A percentile compares a stretch with the other conserved stretches of the same genome.
Conservation (phyloP, 2,797 vertebrate genomes). For the Eutrigla gurnardus region DNA sequence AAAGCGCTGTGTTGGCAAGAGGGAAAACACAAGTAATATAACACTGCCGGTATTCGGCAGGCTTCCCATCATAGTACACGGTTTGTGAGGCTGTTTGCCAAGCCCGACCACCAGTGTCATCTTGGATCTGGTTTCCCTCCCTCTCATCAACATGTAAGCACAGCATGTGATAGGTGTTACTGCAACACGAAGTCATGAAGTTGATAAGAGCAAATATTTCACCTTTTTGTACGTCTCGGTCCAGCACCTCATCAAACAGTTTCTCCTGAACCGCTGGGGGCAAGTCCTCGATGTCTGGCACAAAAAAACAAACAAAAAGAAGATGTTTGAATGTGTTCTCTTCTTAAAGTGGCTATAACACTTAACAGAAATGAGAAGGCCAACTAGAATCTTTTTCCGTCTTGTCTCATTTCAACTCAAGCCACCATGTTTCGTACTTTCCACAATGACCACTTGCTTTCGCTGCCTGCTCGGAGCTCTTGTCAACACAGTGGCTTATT, state of each 20-base stretch:
- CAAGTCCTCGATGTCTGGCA: conserved; percentile 96
- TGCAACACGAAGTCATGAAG: conserved; percentile 8
- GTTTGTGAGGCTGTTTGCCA: conserved; percentile 37
- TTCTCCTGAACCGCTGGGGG: conserved; percentile 98
- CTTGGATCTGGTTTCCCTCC: conserved; percentile 42
- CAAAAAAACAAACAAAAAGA: not conserved
- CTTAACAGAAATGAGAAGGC: conserved; percentile 13
- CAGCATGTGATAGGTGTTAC: not conserved
- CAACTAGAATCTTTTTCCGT: conserved; percentile 23
- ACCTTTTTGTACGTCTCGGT: conserved; percentile 99
- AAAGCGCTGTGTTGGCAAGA: conserved; percentile 35
- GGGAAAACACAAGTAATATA: conserved; percentile 55
- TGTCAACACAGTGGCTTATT: conserved; percentile 72
- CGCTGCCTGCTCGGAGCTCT: conserved; percentile 46
- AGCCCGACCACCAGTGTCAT: conserved; percentile 12
- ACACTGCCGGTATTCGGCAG: conserved; percentile 53
- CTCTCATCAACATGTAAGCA: conserved; percentile 7
- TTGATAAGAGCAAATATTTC: conserved; percentile 25
- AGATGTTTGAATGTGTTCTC: not conserved
- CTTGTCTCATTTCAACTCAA: conserved; percentile 43
- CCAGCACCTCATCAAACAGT: conserved; percentile 97
- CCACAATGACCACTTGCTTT: conserved; percentile 53
- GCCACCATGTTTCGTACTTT: conserved; percentile 60
- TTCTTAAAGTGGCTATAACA: conserved; percentile 1
- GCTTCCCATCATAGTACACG: conserved; percentile 40